Percentiles rank a stretch among this genome's conserved stretches.
phyloP scores from a whole-genome alignment of 2,797 vertebrate genomes.

The Hippopotamyrus pictus region DNA sequence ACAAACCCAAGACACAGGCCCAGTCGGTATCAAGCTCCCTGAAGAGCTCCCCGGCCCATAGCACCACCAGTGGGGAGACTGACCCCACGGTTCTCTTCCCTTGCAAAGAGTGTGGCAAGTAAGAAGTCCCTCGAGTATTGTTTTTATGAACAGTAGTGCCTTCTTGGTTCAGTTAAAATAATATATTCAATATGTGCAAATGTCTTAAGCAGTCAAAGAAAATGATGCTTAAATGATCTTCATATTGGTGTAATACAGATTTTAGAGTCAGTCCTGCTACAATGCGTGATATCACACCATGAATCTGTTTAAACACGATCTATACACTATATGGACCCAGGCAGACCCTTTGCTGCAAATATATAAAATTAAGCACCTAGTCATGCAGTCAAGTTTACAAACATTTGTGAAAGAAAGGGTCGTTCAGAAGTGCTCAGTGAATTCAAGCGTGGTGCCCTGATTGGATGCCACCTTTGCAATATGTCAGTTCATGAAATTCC shows the following conservation, averaged over 20 bases:
- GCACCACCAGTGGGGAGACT: constrained; percentile 72
- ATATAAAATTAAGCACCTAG: neutral
- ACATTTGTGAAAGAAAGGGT: neutral
- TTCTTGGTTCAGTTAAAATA: neutral
- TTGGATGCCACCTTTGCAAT: neutral
- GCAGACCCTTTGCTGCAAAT: neutral
- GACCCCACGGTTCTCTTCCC: constrained; percentile 72
- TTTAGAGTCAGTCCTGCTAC: neutral
- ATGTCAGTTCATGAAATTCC: neutral
- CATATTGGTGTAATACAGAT: neutral
- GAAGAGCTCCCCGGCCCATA: constrained; percentile 73
- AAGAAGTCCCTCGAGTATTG: constrained; percentile 44
- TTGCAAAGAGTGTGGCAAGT: constrained; percentile 80
- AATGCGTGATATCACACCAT: neutral
- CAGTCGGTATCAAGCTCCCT: constrained; percentile 55
- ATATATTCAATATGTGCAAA: neutral
- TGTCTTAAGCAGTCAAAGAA: neutral
- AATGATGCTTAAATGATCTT: neutral
- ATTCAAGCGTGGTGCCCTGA: neutral
- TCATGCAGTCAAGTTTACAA: neutral
- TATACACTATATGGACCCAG: neutral
- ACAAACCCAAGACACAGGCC: constrained; percentile 56
- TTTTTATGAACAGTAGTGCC: neutral
- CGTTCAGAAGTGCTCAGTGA: neutral
- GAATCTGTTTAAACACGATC: neutral